phyloP scores from a whole-genome alignment of 2,888 invertebrate species.

The Ochropleura leucogaster region DNA sequence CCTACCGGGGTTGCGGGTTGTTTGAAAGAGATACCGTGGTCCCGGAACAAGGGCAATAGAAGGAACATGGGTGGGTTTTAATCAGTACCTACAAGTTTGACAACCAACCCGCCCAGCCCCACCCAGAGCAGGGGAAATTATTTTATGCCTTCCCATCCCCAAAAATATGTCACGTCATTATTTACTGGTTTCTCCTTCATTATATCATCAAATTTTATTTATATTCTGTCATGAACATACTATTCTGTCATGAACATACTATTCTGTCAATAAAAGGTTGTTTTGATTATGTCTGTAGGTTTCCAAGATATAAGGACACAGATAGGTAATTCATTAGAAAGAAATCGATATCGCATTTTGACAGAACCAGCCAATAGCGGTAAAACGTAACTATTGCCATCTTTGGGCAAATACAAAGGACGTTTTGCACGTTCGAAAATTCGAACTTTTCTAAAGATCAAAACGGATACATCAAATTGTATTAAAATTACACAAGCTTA shows the following conservation, averaged over 20 bases:
- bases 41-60: too few species aligned
- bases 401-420: not conserved
- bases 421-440: not conserved
- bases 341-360: not conserved
- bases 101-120: too few species aligned
- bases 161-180: too few species aligned
- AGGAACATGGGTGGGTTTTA: too few species aligned
- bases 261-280: not conserved
- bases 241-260: too few species aligned
- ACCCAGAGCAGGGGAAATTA: too few species aligned
- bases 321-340: not conserved
- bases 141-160: too few species aligned
- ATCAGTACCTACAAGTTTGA: too few species aligned
- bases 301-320: not conserved
- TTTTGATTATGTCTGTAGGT: not conserved
- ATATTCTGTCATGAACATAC: not conserved
- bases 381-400: not conserved
- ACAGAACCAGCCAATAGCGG: not conserved
- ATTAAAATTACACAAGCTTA: not conserved
- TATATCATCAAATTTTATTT: not conserved
- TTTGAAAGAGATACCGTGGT: too few species aligned
- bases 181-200: too few species aligned
- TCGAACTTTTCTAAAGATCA: not conserved
- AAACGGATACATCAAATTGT: not conserved
- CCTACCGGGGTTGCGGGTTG: too few species aligned